phyloP scores from a whole-genome alignment of 1,140 invertebrate genomes.

The Amphibalanus amphitrite region DNA sequence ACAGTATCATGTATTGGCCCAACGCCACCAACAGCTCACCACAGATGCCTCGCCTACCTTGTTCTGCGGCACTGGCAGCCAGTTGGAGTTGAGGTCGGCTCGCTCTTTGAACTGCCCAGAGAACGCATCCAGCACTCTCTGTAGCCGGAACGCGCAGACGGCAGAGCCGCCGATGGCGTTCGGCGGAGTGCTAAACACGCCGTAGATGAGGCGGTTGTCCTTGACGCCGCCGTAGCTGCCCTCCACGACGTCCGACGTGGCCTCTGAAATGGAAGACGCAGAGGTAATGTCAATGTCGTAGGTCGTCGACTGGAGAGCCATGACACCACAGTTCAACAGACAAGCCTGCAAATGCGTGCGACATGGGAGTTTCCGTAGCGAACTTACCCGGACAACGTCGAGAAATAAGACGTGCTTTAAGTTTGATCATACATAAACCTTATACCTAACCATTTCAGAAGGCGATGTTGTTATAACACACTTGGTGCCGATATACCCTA shows the following conservation, averaged over 20 bases:
- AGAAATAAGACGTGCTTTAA: no score
- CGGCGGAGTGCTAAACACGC: constrained; percentile 82
- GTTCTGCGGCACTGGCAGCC: constrained; percentile 52
- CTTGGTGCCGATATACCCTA: no score
- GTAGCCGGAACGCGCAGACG: constrained; percentile 38
- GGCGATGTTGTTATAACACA: no score
- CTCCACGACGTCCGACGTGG: constrained; percentile 51
- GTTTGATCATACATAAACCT: no score
- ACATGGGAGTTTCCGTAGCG: no score
- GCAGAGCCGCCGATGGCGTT: constrained; percentile 75
- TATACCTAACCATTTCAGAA: no score
- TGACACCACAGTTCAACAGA: no score
- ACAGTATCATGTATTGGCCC: no score
- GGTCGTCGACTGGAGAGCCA: no score
- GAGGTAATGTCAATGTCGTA: not conserved
- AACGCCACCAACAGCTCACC: not conserved
- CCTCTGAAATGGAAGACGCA: constrained; percentile 33
- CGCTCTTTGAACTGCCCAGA: constrained; percentile 63
- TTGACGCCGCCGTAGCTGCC: constrained; percentile 44
- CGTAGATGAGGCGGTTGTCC: constrained; percentile 67
- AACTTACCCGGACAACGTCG: no score
- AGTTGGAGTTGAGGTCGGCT: constrained; percentile 77
- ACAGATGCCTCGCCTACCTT: constrained; percentile 20
- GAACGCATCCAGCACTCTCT: constrained; percentile 70
- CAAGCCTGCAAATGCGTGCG: no score